These are phyloP conservation scores for Loriculus beryllinus DNA, from an alignment of 2,797 vertebrate species.

Conservation along the genomic window DNA sequence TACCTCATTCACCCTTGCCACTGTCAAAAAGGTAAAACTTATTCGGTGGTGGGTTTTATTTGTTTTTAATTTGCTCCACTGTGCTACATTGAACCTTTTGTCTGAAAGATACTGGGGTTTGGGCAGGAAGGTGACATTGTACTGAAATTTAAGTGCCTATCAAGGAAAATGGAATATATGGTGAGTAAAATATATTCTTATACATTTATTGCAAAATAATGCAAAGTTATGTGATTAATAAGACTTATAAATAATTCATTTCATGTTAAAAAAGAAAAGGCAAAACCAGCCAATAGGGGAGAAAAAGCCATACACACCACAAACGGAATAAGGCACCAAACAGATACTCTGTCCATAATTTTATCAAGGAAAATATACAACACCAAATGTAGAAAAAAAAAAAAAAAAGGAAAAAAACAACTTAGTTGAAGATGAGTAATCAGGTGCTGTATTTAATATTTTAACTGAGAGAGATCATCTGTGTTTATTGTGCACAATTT, in stretches of 20 bases:
- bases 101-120: background rate
- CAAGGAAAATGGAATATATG: background rate
- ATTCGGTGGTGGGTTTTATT: background rate
- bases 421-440: background rate
- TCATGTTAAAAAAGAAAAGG: background rate
- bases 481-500: background rate
- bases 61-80: background rate
- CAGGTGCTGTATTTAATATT: background rate
- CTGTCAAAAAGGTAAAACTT: background rate
- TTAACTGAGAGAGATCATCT: background rate
- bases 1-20: background rate
- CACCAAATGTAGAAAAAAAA: background rate
- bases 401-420: background rate
- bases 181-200: background rate
- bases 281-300: background rate
- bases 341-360: background rate
- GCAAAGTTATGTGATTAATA: background rate
- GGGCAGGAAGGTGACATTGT: background rate
- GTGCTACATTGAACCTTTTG: background rate
- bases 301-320: background rate
- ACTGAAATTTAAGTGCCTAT: background rate
- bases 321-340: background rate
- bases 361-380: background rate
- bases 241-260: background rate
- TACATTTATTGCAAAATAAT: background rate